These are phyloP conservation scores for Sebastes goodei DNA, from an alignment of 2,797 vertebrate genomes.

Conservation along the genomic window DNA sequence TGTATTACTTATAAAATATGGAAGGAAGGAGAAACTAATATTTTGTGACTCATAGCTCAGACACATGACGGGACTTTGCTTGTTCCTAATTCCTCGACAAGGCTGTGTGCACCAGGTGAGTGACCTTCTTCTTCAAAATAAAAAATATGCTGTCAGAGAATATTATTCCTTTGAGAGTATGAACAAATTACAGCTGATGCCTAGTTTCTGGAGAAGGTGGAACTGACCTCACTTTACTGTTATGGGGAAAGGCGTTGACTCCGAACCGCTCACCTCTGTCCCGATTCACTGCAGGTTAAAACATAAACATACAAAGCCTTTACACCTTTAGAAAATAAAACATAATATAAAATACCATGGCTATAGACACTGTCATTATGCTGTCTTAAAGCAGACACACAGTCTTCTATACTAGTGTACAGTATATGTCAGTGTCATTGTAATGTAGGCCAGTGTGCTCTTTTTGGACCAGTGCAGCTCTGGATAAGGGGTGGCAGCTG, in stretches of 20 bases:
- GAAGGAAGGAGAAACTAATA: neutral
- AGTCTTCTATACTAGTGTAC: neutral
- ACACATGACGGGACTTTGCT: neutral
- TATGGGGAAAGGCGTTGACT: neutral
- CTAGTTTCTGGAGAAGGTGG: slow-evolving; percentile 14
- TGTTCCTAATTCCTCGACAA: slow-evolving; percentile 2
- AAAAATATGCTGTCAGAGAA: slow-evolving; percentile 29
- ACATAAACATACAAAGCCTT: neutral
- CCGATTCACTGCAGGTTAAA: slow-evolving; percentile 17
- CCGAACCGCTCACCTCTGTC: neutral
- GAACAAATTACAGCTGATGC: slow-evolving; percentile 18
- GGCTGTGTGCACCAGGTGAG: slow-evolving; percentile 42
- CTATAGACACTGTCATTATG: neutral
- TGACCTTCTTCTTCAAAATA: slow-evolving; percentile 23
- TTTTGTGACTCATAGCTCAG: neutral
- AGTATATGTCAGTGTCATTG: slow-evolving; percentile 51
- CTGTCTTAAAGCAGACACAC: slow-evolving; percentile 11
- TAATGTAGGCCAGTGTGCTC: slow-evolving; percentile 63
- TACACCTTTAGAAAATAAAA: neutral
- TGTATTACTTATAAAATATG: neutral
- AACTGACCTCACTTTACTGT: slow-evolving; percentile 15
- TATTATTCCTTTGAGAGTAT: slow-evolving; percentile 23
- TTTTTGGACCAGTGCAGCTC: slow-evolving; percentile 42
- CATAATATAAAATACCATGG: neutral
- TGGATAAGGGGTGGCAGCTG: slow-evolving; percentile 47